A percentile compares a stretch with the other conserved stretches of the same genome.
Conservation (phyloP, 2,888 invertebrate genomes). For the Sipha maydis region DNA sequence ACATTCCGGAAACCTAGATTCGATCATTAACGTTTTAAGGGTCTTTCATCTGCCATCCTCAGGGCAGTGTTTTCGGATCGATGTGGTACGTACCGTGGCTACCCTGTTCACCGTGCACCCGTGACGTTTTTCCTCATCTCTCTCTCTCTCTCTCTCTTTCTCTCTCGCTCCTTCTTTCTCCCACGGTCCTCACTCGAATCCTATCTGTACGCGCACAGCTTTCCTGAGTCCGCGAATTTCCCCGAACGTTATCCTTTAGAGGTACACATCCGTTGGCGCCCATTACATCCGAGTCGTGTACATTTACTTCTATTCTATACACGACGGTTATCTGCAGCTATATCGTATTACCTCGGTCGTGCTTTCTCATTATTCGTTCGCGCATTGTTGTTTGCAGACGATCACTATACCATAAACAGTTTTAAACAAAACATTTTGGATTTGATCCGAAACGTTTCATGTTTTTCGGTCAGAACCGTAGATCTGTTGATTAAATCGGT, state of each 20-base stretch:
- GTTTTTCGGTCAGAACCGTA: too few species aligned
- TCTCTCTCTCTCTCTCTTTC: not conserved
- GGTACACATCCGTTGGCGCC: too few species aligned
- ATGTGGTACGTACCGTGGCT: not conserved
- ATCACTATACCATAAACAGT: too few species aligned
- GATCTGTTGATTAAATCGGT: too few species aligned
- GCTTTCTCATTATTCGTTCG: too few species aligned
- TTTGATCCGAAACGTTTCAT: too few species aligned
- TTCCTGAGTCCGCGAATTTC: not conserved
- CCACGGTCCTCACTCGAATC: not conserved
- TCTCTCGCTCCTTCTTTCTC: not conserved
- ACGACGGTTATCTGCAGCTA: not conserved
- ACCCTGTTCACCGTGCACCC: not conserved
- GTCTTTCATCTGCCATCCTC: constrained; percentile 14
- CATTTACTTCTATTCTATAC: too few species aligned
- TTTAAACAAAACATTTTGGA: too few species aligned
- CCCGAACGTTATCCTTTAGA: not conserved
- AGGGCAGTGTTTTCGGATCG: constrained; percentile 22
- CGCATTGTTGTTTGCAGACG: too few species aligned
- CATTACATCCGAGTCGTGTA: too few species aligned
- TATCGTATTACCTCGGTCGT: not conserved
- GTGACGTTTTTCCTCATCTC: not conserved
- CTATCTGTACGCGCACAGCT: not conserved
- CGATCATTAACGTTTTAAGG: constrained; percentile 29
- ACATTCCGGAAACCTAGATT: not conserved